Evolutionary conservation across 2,888 invertebrate genomes (phyloP).

Genomic region (Rotaria socialis): DNA sequence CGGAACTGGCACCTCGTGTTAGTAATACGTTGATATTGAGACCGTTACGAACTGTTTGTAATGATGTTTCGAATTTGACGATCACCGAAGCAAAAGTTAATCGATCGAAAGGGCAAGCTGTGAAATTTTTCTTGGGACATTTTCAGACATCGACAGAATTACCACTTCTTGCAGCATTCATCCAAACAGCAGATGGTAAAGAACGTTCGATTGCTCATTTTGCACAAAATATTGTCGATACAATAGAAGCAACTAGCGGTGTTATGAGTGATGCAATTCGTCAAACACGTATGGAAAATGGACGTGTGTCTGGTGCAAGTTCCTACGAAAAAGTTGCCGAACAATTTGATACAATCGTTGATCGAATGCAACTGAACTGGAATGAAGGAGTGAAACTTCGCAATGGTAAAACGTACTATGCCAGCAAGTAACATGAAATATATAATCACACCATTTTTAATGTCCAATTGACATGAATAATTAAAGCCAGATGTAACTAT

Average conservation of each 20-base stretch:
- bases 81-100: background rate
- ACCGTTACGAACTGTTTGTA: background rate
- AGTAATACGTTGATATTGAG: background rate
- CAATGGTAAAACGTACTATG: background rate
- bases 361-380: conserved; percentile 22
- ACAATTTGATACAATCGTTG: background rate
- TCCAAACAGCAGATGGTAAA: background rate
- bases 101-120: conserved; percentile 10
- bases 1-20: background rate
- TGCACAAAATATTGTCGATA: background rate
- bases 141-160: background rate
- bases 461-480: too few species aligned
- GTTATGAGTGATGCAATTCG: background rate
- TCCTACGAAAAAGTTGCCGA: background rate
- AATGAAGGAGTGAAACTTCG: background rate
- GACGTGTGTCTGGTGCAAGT: background rate
- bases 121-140: background rate
- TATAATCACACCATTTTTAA: too few species aligned
- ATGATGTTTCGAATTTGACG: background rate
- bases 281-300: background rate
- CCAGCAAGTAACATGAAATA: background rate
- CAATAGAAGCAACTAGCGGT: background rate
- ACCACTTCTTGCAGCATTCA: background rate
- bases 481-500: too few species aligned
- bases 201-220: background rate